These are phyloP conservation scores for Moxostoma hubbsi DNA, from an alignment of 2,797 vertebrate genomes.

Conservation along the genomic window DNA sequence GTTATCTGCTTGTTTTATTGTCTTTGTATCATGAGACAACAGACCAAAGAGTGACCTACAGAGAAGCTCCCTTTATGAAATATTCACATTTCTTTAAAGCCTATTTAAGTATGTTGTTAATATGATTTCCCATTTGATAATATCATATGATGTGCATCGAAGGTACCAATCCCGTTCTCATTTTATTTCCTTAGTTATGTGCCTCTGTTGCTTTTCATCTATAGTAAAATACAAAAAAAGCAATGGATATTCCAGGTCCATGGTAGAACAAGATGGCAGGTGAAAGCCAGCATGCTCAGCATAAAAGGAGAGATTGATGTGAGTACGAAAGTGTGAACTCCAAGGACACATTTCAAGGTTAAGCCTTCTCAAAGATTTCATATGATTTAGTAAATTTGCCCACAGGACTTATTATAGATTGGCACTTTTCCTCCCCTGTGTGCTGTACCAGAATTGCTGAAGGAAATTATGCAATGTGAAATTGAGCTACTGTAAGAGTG, in stretches of 20 bases:
- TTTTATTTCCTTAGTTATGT: slow-evolving; percentile 34
- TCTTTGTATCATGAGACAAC: slow-evolving; percentile 12
- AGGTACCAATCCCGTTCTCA: slow-evolving; percentile 4
- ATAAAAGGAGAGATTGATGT: slow-evolving; percentile 51
- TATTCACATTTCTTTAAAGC: slow-evolving; percentile 9
- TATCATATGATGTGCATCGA: slow-evolving; percentile 4
- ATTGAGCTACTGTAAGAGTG: not conserved
- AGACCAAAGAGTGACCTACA: not conserved
- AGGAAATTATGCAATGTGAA: slow-evolving; percentile 30
- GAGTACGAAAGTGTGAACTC: slow-evolving; percentile 39
- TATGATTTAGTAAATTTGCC: slow-evolving; percentile 48
- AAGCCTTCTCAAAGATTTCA: slow-evolving; percentile 36
- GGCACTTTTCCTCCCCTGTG: not conserved
- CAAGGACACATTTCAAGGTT: slow-evolving; percentile 52
- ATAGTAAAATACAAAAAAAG: not conserved
- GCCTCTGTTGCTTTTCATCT: slow-evolving; percentile 26
- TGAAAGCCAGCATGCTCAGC: slow-evolving; percentile 38
- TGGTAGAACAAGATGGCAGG: not conserved
- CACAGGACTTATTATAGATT: slow-evolving; percentile 35
- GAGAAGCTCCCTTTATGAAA: not conserved
- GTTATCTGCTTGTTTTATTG: slow-evolving; percentile 48
- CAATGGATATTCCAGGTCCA: not conserved
- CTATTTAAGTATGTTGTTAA: too few relatives aligned
- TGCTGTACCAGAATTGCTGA: slow-evolving; percentile 17
- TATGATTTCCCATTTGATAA: slow-evolving; percentile 7